These are phyloP conservation scores for Ficedula albicollis DNA, from an alignment of 2,797 vertebrate genomes.

Conservation along the genomic window DNA sequence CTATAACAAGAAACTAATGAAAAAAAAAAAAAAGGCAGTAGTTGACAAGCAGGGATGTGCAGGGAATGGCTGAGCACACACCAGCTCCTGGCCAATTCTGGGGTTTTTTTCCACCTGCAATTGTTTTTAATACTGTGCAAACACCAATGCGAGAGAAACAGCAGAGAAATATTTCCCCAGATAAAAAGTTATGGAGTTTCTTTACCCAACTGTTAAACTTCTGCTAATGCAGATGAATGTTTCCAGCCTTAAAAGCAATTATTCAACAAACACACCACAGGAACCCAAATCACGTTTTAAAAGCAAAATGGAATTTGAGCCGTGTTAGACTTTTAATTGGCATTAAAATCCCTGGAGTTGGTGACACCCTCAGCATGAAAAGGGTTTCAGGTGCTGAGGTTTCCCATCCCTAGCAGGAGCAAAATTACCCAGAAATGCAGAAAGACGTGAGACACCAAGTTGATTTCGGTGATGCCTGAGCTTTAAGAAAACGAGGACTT, in stretches of 20 bases:
- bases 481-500: not conserved
- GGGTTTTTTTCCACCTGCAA: not conserved
- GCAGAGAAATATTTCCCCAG: not conserved
- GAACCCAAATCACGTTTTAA: not conserved
- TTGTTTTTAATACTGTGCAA: not conserved
- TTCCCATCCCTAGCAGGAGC: not conserved
- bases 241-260: not conserved
- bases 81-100: not conserved
- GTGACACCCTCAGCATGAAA: not conserved
- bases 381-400: not conserved
- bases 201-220: not conserved
- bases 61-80: not conserved
- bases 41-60: not conserved
- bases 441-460: not conserved
- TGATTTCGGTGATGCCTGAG: not conserved
- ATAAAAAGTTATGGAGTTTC: not conserved
- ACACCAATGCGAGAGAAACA: not conserved
- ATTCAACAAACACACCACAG: not conserved
- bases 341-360: not conserved
- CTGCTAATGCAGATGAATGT: not conserved
- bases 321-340: not conserved
- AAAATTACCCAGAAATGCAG: not conserved
- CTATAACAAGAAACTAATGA: constrained; percentile 27
- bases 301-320: not conserved
- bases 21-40: not conserved